A percentile compares a stretch with the other conserved stretches of the same genome.
Conservation (phyloP, 2,797 vertebrate genomes). For the Peromyscus eremicus region DNA sequence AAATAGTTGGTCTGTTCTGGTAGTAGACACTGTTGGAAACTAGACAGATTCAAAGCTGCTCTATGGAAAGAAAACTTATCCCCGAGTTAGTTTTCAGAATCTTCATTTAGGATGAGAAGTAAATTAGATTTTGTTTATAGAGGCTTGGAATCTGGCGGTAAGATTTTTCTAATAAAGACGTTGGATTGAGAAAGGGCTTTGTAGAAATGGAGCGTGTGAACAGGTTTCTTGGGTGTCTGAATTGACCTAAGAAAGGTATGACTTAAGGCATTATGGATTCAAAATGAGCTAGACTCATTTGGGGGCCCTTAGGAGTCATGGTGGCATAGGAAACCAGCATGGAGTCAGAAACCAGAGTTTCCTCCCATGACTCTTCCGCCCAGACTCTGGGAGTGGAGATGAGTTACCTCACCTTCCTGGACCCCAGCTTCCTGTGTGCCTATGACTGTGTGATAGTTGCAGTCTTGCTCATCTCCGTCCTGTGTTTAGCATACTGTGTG, state of each 20-base stretch:
- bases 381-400: not conserved
- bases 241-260: not conserved
- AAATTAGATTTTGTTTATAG: not conserved
- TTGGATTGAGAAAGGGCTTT: not conserved
- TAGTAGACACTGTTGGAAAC: not conserved
- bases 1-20: not conserved
- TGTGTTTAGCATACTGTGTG: not conserved
- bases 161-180: not conserved
- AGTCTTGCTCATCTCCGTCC: not conserved
- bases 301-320: accelerated
- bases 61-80: not conserved
- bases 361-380: not conserved
- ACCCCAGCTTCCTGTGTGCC: not conserved
- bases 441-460: not conserved
- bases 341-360: not conserved
- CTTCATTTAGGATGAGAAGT: not conserved
- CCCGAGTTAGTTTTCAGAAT: not conserved
- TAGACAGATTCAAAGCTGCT: not conserved
- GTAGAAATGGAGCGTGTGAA: not conserved
- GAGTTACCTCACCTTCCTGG: not conserved
- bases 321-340: not conserved
- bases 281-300: not conserved
- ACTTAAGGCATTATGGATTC: not conserved
- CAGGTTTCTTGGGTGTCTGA: not conserved
- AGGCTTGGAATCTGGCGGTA: not conserved